Conservation (phyloP, 2,888 invertebrate genomes). For the Endomychus coccineus region DNA sequence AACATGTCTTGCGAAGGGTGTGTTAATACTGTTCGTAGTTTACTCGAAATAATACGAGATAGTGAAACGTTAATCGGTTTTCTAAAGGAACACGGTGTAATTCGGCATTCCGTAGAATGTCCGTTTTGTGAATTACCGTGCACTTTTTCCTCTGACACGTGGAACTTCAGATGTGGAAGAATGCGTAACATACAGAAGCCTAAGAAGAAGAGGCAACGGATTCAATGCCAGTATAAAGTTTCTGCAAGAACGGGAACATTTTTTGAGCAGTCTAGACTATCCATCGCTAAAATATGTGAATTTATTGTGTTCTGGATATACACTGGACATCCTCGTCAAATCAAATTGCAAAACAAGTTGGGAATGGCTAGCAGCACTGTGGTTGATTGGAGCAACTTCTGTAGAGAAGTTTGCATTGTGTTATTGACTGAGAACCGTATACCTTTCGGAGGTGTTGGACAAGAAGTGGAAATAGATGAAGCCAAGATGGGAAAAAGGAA, state of each 20-base stretch:
- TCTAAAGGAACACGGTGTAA: too few species aligned
- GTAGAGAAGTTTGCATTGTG: constrained; percentile 6
- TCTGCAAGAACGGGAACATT: constrained; percentile 1
- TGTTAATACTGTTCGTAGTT: too few species aligned
- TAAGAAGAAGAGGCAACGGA: not conserved
- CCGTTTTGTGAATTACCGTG: too few species aligned
- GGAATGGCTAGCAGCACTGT: not conserved
- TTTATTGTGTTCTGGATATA: constrained; percentile 1
- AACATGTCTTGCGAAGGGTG: too few species aligned
- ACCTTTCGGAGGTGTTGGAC: constrained; percentile 3
- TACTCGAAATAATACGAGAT: too few species aligned
- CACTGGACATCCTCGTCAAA: not conserved
- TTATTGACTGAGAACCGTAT: not conserved
- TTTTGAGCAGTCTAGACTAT: not conserved
- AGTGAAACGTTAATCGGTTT: too few species aligned
- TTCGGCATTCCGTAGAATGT: too few species aligned
- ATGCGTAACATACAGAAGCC: too few species aligned
- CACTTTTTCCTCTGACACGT: too few species aligned
- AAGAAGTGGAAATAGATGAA: constrained; percentile 8
- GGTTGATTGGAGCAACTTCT: constrained; percentile 8
- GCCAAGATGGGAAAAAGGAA: constrained; percentile 5
- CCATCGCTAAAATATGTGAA: constrained; percentile 1
- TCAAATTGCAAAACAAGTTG: not conserved
- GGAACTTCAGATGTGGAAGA: too few species aligned
- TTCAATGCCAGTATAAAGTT: not conserved